Conservation (phyloP, 2,113 vertebrate species). For the Muntiacus reevesi region DNA sequence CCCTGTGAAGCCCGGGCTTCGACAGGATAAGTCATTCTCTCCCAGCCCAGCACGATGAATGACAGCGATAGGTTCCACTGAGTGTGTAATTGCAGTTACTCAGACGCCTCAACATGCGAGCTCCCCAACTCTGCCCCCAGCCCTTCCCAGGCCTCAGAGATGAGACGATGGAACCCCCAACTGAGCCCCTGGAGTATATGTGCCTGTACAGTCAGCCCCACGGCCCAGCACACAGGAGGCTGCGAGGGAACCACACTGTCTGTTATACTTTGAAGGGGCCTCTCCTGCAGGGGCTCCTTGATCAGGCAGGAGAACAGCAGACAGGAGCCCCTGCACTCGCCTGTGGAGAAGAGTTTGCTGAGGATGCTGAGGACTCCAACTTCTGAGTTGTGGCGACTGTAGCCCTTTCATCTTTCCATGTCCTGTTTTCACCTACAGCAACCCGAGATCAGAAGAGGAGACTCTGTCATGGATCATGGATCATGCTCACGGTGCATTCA, state of each 20-base stretch:
- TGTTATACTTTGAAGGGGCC: neutral
- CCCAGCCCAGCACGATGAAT: neutral
- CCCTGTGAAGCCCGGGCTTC: neutral
- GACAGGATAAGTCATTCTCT: neutral
- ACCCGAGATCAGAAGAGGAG: neutral
- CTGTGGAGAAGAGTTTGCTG: neutral
- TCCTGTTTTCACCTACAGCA: neutral
- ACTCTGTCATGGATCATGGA: neutral
- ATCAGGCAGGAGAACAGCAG: neutral
- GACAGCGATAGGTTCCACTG: neutral
- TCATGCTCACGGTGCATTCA: neutral
- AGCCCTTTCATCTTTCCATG: neutral
- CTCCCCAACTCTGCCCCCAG: neutral
- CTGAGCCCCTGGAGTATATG: neutral
- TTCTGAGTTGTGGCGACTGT: neutral
- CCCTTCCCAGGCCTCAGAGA: neutral
- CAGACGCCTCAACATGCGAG: neutral
- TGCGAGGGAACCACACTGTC: neutral
- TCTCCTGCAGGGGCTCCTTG: neutral
- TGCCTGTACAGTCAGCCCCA: no score
- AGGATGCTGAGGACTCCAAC: accelerated
- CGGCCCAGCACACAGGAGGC: accelerated
- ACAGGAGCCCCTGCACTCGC: neutral
- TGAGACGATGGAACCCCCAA: neutral
- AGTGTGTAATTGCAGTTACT: neutral